Evolutionary conservation across 2,888 invertebrate species (phyloP).

Genomic region (Spialia ferax): DNA sequence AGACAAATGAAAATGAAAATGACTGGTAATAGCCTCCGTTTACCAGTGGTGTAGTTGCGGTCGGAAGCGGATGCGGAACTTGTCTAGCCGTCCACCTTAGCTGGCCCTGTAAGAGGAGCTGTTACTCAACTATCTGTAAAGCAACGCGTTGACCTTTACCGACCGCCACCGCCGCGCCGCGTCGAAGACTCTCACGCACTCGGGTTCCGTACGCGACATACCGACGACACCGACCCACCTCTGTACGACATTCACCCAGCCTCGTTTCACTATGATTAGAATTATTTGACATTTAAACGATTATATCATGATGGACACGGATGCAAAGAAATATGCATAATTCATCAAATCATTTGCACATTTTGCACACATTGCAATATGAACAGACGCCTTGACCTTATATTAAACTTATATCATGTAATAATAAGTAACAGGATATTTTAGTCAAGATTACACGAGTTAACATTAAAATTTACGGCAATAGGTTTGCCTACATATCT

Average conservation of each 20-base stretch:
- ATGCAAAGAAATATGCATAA: slow-evolving; percentile 15
- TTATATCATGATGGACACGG: slow-evolving; percentile 21
- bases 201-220: slow-evolving; percentile 35
- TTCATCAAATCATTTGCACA: slow-evolving; percentile 10
- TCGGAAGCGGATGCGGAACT: slow-evolving; percentile 82
- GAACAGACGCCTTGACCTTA: slow-evolving; percentile 19
- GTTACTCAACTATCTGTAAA: slow-evolving; percentile 75
- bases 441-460: neutral
- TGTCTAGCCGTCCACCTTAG: slow-evolving; percentile 58
- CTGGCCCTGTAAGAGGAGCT: slow-evolving; percentile 72
- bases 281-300: slow-evolving; percentile 31
- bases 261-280: slow-evolving; percentile 37
- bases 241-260: slow-evolving; percentile 46
- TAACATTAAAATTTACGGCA: neutral
- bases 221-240: slow-evolving; percentile 45
- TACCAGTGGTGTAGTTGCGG: slow-evolving; percentile 40
- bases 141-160: slow-evolving; percentile 71
- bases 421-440: slow-evolving; percentile 25
- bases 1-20: no score
- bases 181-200: slow-evolving; percentile 48
- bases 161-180: slow-evolving; percentile 41
- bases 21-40: no score
- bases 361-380: slow-evolving; percentile 32
- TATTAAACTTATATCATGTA: slow-evolving; percentile 27
- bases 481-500: no score